Evolutionary conservation across 2,888 invertebrate genomes (phyloP).

Genomic region (Germaria angustata): DNA sequence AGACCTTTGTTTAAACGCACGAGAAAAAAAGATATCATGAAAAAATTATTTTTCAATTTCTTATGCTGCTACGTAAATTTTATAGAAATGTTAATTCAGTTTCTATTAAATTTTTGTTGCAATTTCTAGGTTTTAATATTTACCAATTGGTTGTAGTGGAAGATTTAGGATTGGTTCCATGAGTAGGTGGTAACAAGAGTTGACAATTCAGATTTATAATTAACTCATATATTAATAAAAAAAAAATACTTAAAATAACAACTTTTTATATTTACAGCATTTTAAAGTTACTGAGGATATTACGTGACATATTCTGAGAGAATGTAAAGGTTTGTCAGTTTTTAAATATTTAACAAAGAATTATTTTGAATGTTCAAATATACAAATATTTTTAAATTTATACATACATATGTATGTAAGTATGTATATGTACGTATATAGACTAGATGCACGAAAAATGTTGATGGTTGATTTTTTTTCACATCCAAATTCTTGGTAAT

Average conservation of each 20-base stretch:
- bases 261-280: background rate
- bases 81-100: slow-evolving; percentile 2
- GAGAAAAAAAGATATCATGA: background rate
- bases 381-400: background rate
- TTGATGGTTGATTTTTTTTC: background rate
- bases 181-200: slow-evolving; percentile 7
- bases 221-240: slow-evolving; percentile 25
- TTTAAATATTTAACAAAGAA: slow-evolving; percentile 30
- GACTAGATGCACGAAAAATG: background rate
- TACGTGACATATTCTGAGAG: background rate
- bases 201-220: background rate
- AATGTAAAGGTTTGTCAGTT: slow-evolving; percentile 40
- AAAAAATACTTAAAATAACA: background rate
- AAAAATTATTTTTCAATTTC: background rate
- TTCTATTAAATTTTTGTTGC: background rate
- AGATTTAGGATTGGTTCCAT: slow-evolving; percentile 48
- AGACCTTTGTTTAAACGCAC: background rate
- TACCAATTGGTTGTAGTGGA: slow-evolving; percentile 46
- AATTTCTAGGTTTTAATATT: slow-evolving; percentile 28
- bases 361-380: slow-evolving; percentile 2
- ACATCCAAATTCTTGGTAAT: too few species aligned
- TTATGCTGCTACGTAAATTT: background rate
- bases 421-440: too few species aligned
- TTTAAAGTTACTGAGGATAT: background rate
- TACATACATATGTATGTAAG: background rate